Percentiles rank a stretch among this genome's conserved stretches.
Conservation (phyloP, 2,888 invertebrate species). For the Agrochola circellaris region DNA sequence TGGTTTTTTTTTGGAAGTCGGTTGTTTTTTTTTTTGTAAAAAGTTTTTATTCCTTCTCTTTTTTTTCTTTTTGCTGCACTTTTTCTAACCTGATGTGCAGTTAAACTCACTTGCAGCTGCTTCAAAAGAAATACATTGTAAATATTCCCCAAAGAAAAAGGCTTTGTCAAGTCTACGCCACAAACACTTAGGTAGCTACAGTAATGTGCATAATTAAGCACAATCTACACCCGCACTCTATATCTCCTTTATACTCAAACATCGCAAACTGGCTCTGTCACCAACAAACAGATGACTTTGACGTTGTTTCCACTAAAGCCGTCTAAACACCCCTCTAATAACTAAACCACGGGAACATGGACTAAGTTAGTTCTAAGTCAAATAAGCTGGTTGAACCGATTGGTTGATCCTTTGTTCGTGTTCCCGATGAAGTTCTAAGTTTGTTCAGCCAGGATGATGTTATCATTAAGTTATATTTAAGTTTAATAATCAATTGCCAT, state of each 20-base stretch:
- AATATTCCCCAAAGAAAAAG: too few relatives aligned
- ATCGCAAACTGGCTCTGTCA: constrained; percentile 32
- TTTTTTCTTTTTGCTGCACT: too few relatives aligned
- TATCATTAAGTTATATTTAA: constrained; percentile 43
- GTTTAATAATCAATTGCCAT: constrained; percentile 17
- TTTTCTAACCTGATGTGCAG: too few relatives aligned
- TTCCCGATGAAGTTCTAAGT: constrained; percentile 43
- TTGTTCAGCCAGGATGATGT: constrained; percentile 34
- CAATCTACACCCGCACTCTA: constrained; percentile 3
- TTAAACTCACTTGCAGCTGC: too few relatives aligned
- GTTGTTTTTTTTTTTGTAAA: too few relatives aligned
- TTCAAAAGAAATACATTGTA: too few relatives aligned
- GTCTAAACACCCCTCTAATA: constrained; percentile 45
- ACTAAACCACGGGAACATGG: constrained; percentile 44
- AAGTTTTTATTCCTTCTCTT: too few relatives aligned
- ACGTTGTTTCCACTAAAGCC: constrained; percentile 35
- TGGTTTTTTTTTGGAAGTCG: too few relatives aligned
- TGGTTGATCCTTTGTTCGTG: constrained; percentile 58
- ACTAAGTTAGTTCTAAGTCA: constrained; percentile 55
- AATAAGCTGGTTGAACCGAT: constrained; percentile 61
- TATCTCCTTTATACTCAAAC: constrained; percentile 16
- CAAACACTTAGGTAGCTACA: too few relatives aligned
- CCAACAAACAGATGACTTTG: constrained; percentile 45
- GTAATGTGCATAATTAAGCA: too few relatives aligned
- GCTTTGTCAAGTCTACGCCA: too few relatives aligned